Evolutionary conservation across 2,797 vertebrate species (phyloP).

Genomic region (Muscicapa comitata): DNA sequence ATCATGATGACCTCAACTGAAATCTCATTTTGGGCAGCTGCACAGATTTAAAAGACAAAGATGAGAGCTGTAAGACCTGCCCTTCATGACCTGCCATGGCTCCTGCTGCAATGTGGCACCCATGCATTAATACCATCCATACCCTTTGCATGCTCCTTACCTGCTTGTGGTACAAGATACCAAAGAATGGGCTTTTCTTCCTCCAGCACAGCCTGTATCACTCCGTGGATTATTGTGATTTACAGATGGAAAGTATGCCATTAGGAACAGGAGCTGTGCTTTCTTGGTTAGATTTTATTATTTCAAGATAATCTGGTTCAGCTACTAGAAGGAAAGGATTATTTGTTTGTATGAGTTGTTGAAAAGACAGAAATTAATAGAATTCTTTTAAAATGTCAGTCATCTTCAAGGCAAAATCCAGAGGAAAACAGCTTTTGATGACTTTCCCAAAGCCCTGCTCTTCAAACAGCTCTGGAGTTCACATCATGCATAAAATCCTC

Average conservation of each 20-base stretch:
- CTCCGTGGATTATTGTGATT: background rate
- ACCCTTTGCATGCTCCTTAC: background rate
- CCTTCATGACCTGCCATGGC: background rate
- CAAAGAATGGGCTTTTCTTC: background rate
- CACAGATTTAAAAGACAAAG: background rate
- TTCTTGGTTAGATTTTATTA: background rate
- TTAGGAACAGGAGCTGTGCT: background rate
- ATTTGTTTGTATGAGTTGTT: background rate
- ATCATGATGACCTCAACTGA: background rate
- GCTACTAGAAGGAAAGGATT: background rate
- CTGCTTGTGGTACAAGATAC: background rate
- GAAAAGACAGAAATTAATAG: background rate
- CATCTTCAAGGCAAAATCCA: background rate
- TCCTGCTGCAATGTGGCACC: accelerated
- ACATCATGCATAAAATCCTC: background rate
- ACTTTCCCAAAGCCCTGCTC: background rate
- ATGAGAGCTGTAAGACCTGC: background rate
- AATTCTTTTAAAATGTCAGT: background rate
- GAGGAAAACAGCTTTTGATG: background rate
- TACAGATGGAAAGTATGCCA: background rate
- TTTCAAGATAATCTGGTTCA: background rate
- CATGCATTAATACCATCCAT: no score
- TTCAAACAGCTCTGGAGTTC: background rate
- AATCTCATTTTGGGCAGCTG: background rate
- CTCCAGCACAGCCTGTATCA: background rate